Base-by-base conservation (phyloP, 64 coral and sea anemone genomes). In the Stichodactyla helianthus region DNA sequence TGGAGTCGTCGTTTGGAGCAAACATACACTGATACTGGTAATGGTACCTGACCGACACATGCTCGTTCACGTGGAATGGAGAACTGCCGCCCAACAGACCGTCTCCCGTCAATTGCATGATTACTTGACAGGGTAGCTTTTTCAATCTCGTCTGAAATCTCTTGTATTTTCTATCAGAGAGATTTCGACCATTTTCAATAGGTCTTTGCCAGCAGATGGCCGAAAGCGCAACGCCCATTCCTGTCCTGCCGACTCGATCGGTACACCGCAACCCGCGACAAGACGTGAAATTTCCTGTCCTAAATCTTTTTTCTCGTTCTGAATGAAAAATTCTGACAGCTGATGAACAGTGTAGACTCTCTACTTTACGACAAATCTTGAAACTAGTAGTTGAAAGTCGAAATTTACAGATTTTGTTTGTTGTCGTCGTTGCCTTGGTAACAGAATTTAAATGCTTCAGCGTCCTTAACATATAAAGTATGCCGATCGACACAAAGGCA, bases 101-200 rank as follows among this genome's bases (percentile, higher is more conserved):
- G 78, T 91, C 89, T 5, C 89, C 89, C 8, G 89, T 91, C 50
- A 91, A 50, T 53, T 91, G 89, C 83, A 79, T 91, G 5, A 91
- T 18, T 14, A 91, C 89, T 31, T 84, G 83, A 59, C 55, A 58
- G 17, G 54, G 13, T 35, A 26, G 83, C 27, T 27, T 35, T 20
- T 8, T 44, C 12, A 8, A 13, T 31, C 50, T 84, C 27, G 83
- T 54, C 27, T 57, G n/a, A 60, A 84, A 84, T 58, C 55, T 12
- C 25, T 60, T 84, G 56, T 84, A 84, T 26, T 60, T 63, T 17
- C 27, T 63, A 54, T 84, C 59, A 6, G 83, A 60, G 5, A 84
- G 53, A 60, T 25, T 53, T 52, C 1, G 52, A 81, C 52, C 50
- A 52, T 10, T 54, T 81, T 81, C 78, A 81, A 52, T 81, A 5